phyloP scores from a whole-genome alignment of 1,140 invertebrate species.

The Belonocnema kinseyi region DNA sequence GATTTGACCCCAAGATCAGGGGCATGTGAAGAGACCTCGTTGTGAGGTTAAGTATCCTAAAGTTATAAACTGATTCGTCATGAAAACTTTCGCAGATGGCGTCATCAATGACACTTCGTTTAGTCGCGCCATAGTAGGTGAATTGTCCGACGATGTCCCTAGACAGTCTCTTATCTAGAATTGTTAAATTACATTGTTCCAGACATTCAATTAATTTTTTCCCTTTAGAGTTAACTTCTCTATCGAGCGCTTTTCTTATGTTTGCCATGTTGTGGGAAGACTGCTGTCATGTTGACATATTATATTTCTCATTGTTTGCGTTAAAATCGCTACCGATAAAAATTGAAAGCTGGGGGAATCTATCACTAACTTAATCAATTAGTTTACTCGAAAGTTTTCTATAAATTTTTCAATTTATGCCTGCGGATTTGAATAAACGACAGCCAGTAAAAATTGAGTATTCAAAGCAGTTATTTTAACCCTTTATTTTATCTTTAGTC shows the following conservation, averaged over 20 bases:
- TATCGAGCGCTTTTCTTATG: neutral
- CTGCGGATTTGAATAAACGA: no score
- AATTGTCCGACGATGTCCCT: neutral
- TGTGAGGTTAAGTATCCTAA: neutral
- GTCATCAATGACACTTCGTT: neutral
- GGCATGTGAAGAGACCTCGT: neutral
- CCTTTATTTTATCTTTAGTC: no score
- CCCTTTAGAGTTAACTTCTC: neutral
- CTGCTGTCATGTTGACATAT: no score
- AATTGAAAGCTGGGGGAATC: neutral
- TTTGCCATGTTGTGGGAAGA: no score
- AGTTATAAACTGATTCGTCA: neutral
- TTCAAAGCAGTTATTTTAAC: no score
- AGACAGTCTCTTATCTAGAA: neutral
- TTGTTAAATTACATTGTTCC: neutral
- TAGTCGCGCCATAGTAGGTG: neutral
- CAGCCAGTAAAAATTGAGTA: no score
- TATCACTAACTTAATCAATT: neutral
- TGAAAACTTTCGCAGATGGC: neutral
- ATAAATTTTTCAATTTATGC: no score
- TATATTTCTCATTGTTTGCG: neutral
- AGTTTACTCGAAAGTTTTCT: no score
- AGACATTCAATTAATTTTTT: neutral
- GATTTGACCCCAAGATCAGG: neutral
- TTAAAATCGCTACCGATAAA: neutral